Base-by-base conservation (phyloP, 2,113 vertebrate species). In the Rhea pennata region DNA sequence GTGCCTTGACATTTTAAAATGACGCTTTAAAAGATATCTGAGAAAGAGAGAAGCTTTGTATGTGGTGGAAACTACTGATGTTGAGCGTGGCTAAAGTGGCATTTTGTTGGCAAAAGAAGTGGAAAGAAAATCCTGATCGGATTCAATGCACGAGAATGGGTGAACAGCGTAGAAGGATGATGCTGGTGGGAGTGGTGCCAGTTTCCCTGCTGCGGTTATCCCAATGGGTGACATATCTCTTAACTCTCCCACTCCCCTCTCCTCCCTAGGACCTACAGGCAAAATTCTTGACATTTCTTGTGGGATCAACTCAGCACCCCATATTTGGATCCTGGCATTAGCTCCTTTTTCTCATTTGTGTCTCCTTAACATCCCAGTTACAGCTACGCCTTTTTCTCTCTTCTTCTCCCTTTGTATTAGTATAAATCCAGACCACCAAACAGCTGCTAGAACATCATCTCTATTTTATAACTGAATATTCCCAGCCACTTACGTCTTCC, bases 111-210 rank as follows among this genome's bases (percentile, higher is more conserved):
- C 31, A 46, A 31, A 82, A 26, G 56, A 22, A 31, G 23, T 46
- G 15, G 59, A 66, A 82, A 31, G 53, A 77, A 67, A 51, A 46
- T 40, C 31, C 8, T 61, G 24, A 42, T 42, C 27, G 21, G 24
- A 67, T 17, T 42, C 8, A 20, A 0, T 36, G 24, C 4, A 4
- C 29, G 15, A 73, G 12, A 74, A 39, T n/a, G 39, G 51, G 26
- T 9, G 40, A 50, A 40, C 13, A 33, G n/a, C 5, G 9, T 42
- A 48, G 40, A 40, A 75, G 36, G 29, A n/a, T 67, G 31, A 80
- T 40, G 8, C 11, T 54, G 0, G 0, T 39, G 17, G 17, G 22
- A 21, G 22, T 44, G 46, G 23, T 56, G 36, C 7, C 9, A 5
- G 10, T 64, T 70, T 59, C 58, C 31, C 23, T 36, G 2, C 44